Evolutionary conservation across 2,888 invertebrate species (phyloP).

Genomic region (Eupithecia abbreviata): DNA sequence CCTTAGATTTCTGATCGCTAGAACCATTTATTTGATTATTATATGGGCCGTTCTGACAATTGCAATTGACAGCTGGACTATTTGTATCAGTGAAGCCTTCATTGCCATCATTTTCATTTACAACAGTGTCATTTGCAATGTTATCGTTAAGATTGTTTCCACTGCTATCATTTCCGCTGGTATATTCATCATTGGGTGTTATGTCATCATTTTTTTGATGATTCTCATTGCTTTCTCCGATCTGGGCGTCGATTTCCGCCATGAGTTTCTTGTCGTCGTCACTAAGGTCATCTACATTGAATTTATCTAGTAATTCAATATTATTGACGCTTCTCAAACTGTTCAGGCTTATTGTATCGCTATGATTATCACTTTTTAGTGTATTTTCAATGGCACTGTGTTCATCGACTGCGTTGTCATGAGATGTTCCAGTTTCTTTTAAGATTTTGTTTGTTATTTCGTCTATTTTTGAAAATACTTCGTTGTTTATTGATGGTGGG

Average conservation of each 20-base stretch:
- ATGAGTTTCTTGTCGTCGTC: conserved; percentile 55
- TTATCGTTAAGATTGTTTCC: not conserved
- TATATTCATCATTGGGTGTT: conserved; percentile 15
- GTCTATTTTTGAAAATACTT: conserved; percentile 30
- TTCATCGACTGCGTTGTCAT: not conserved
- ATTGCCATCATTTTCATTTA: not conserved
- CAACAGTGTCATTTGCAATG: not conserved
- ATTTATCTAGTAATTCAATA: conserved; percentile 26
- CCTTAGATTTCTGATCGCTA: conserved; percentile 16
- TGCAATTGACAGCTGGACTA: not conserved
- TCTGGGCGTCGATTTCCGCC: conserved; percentile 55
- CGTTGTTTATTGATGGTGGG: conserved; percentile 7
- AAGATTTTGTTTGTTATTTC: conserved; percentile 33
- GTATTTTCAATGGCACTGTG: conserved; percentile 7
- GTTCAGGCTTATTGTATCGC: conserved; percentile 15
- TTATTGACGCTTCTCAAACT: conserved; percentile 16
- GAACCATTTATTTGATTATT: not conserved
- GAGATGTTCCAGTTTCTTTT: conserved; percentile 8
- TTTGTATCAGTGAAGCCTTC: not conserved
- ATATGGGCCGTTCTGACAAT: not conserved
- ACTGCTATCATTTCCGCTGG: conserved; percentile 3
- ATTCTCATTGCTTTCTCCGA: conserved; percentile 39
- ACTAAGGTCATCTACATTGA: conserved; percentile 49
- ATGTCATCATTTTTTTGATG: not conserved
- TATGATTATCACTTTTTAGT: conserved; percentile 11